Evolutionary conservation across 2,113 vertebrate genomes (phyloP).

Genomic region (Herpetotheres cachinnans): DNA sequence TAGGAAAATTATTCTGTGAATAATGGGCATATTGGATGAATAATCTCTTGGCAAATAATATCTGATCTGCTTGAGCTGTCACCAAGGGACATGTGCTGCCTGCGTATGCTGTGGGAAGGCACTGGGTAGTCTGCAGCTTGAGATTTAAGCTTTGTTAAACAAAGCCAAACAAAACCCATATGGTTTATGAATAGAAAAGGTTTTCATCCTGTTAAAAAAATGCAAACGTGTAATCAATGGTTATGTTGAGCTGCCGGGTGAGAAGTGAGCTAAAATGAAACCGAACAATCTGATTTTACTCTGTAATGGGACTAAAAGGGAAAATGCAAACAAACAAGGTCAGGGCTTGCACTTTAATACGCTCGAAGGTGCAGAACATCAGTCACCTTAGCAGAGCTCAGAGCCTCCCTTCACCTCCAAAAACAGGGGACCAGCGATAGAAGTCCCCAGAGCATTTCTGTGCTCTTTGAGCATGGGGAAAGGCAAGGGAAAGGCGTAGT

Average conservation of each 20-base stretch:
- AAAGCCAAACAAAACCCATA: constrained; percentile 43
- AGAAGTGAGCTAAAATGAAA: background rate
- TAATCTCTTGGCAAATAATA: constrained; percentile 44
- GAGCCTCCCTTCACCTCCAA: background rate
- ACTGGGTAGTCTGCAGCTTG: constrained; percentile 27
- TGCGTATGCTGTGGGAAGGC: background rate
- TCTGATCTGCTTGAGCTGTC: constrained; percentile 17
- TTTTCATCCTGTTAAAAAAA: constrained; percentile 3
- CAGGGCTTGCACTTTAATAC: background rate
- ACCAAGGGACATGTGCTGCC: background rate
- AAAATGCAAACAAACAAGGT: background rate
- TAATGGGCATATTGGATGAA: constrained; percentile 15
- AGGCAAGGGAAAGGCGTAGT: background rate
- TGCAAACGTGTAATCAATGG: background rate
- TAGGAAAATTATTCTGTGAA: background rate
- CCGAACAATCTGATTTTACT: background rate
- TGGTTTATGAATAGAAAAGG: background rate
- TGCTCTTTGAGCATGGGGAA: background rate
- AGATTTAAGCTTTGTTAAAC: constrained; percentile 34
- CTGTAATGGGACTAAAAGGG: background rate
- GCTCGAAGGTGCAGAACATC: background rate
- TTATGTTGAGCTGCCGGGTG: background rate
- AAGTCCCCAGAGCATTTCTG: background rate
- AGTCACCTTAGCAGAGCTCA: background rate
- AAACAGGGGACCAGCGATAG: fast-evolving